A percentile compares a stretch with the other conserved stretches of the same genome.
Evolutionary conservation across 35 echinoderm and acorn worm genomes (phyloP).

Genomic region (Chiridota heheva): DNA sequence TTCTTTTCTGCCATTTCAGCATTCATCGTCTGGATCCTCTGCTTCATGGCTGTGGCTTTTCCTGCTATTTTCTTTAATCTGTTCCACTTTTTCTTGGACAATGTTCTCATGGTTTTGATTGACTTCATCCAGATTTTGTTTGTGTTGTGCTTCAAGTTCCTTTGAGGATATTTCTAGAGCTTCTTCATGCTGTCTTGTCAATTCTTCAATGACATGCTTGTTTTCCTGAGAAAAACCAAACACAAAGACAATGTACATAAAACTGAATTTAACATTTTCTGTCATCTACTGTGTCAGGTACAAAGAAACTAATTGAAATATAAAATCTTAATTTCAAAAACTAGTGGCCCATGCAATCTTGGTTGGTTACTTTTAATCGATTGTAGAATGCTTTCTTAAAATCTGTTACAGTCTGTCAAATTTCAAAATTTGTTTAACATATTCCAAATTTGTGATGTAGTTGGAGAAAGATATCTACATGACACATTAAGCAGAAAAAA

Average conservation of each 20-base stretch:
- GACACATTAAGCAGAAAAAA: too few relatives aligned
- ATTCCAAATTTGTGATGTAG: too few relatives aligned
- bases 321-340: too few relatives aligned
- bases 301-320: too few relatives aligned
- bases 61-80: slow-evolving; percentile 71
- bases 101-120: slow-evolving; percentile 73
- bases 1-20: slow-evolving; percentile 54
- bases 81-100: slow-evolving; percentile 91
- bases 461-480: too few relatives aligned
- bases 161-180: slow-evolving; percentile 41
- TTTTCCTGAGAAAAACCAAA: slow-evolving; percentile 49
- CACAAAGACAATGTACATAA: background rate
- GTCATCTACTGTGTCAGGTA: too few relatives aligned
- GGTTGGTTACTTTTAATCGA: too few relatives aligned
- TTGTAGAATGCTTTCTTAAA: too few relatives aligned
- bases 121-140: slow-evolving; percentile 61
- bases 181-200: slow-evolving; percentile 68
- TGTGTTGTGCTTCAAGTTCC: slow-evolving; percentile 63
- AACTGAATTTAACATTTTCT: too few relatives aligned
- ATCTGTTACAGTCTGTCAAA: too few relatives aligned
- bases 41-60: slow-evolving; percentile 74
- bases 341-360: too few relatives aligned
- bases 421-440: too few relatives aligned
- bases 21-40: slow-evolving; percentile 62
- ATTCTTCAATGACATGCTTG: slow-evolving; percentile 65